These are phyloP conservation scores for Burhinus bistriatus DNA, from an alignment of 2,113 vertebrate genomes.

Conservation along the genomic window DNA sequence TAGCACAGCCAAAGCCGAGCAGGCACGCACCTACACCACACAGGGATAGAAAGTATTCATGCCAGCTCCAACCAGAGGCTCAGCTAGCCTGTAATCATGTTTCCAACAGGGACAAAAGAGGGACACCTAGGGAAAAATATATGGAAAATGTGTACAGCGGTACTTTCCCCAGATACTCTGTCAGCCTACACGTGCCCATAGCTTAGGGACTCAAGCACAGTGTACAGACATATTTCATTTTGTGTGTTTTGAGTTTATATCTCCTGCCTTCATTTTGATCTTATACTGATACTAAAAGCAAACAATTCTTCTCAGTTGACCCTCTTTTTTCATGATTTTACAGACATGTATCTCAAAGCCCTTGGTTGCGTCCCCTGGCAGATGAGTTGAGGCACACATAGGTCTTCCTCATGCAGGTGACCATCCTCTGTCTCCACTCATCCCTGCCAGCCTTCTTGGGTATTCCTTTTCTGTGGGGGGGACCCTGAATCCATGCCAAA, in stretches of 20 bases:
- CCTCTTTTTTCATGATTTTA: neutral
- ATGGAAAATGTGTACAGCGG: neutral
- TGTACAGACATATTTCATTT: neutral
- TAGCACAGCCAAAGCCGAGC: neutral
- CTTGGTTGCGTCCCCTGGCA: neutral
- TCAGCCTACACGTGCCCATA: neutral
- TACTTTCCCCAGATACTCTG: neutral
- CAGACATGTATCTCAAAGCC: neutral
- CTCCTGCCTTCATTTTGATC: neutral
- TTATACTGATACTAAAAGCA: neutral
- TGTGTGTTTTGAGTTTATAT: neutral
- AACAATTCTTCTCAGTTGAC: neutral
- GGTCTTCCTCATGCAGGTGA: neutral
- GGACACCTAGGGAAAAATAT: neutral
- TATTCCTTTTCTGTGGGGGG: neutral
- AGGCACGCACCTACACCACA: neutral
- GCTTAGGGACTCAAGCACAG: neutral
- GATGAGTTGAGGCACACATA: neutral
- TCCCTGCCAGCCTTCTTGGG: neutral
- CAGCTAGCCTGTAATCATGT: fast-evolving
- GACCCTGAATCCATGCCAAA: neutral
- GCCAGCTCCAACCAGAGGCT: neutral
- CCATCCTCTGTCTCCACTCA: neutral
- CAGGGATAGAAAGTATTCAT: neutral
- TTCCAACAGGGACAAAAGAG: neutral